These are phyloP conservation scores for Pseudorhiza aurosa DNA, from an alignment of 30 jellyfish, hydroid and myxozoan genomes.

Conservation along the genomic window DNA sequence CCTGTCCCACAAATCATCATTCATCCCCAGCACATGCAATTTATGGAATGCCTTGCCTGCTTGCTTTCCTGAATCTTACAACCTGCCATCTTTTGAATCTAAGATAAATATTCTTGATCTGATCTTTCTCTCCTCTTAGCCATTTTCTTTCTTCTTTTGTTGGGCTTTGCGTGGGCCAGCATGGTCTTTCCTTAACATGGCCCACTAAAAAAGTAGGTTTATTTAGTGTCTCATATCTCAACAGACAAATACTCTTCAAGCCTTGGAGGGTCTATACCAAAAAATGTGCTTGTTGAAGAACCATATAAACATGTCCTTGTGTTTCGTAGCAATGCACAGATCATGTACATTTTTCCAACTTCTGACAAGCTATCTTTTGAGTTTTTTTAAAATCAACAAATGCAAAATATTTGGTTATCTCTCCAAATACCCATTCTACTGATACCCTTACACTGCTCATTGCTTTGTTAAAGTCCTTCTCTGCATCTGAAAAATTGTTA, in stretches of 20 bases:
- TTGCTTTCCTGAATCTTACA: too few relatives aligned
- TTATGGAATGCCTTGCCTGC: too few relatives aligned
- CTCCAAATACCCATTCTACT: slow-evolving; percentile 66
- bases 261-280: slow-evolving; percentile 28
- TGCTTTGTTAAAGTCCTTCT: slow-evolving; percentile 44
- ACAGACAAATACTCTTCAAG: slow-evolving; percentile 13
- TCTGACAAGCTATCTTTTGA: slow-evolving; percentile 65
- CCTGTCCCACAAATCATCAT: too few relatives aligned
- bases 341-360: slow-evolving; percentile 29
- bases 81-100: too few relatives aligned
- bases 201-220: too few relatives aligned
- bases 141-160: too few relatives aligned
- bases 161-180: too few relatives aligned
- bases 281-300: slow-evolving; percentile 14
- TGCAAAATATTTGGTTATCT: slow-evolving; percentile 43
- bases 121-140: too few relatives aligned
- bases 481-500: slow-evolving; percentile 38
- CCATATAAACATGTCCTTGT: slow-evolving; percentile 3
- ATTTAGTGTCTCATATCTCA: too few relatives aligned
- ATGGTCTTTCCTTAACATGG: too few relatives aligned
- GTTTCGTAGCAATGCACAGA: slow-evolving; percentile 18
- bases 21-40: too few relatives aligned
- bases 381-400: slow-evolving; percentile 50
- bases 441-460: slow-evolving; percentile 65
- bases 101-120: too few relatives aligned